Percentiles rank a stretch among this genome's conserved stretches.
Conservation (phyloP, 2,888 invertebrate species). For the Agrochola macilenta region DNA sequence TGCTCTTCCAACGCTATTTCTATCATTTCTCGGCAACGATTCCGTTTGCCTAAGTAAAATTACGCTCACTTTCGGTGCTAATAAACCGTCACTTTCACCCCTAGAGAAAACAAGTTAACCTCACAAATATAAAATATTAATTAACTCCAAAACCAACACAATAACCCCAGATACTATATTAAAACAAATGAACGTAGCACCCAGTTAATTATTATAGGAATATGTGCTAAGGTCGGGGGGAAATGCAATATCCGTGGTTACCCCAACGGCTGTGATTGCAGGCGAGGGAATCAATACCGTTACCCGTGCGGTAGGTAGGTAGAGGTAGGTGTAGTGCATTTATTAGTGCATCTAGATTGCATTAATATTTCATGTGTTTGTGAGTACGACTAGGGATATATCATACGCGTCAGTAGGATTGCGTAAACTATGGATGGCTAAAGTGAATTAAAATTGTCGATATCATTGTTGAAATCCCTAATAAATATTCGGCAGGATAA, state of each 20-base stretch:
- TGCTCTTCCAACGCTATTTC: too few relatives aligned
- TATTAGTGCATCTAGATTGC: constrained; percentile 37
- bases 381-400: background rate
- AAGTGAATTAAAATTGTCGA: background rate
- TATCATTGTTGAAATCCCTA: background rate
- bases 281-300: constrained; percentile 47
- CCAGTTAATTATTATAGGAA: constrained; percentile 31
- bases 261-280: constrained; percentile 41
- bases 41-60: background rate
- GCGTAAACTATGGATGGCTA: background rate
- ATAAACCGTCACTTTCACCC: background rate
- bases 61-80: background rate
- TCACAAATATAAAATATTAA: constrained; percentile 17
- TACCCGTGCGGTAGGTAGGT: constrained; percentile 8
- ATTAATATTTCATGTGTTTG: constrained; percentile 44
- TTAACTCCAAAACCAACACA: constrained; percentile 16
- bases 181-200: constrained; percentile 26
- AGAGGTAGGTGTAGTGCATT: constrained; percentile 6
- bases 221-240: constrained; percentile 26
- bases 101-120: background rate
- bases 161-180: constrained; percentile 10
- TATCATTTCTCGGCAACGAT: too few relatives aligned
- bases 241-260: constrained; percentile 60
- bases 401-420: background rate
- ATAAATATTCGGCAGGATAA: background rate